Base-by-base conservation (phyloP, 1,140 invertebrate species). In the Temnothorax longispinosus region DNA sequence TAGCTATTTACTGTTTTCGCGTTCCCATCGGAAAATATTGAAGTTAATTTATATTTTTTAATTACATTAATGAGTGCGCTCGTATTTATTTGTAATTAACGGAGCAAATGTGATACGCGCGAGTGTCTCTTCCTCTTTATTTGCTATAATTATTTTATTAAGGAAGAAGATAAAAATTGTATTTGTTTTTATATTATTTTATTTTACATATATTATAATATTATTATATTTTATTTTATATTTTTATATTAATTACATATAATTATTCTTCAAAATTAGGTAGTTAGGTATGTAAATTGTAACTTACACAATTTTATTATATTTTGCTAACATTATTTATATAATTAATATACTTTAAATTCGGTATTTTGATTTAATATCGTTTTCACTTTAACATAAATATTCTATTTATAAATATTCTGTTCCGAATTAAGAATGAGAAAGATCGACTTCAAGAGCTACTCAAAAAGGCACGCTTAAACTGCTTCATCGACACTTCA, bases 51-150 rank as follows among this genome's bases (percentile, higher is more conserved):
- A 44, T 60, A 60, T 76, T 76, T 2, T 27, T 41, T 56, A 56
- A 56, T 56, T 3, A 27, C 27, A 41, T 56, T 56, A 38, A 56
- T 41, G n/a, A 21, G n/a, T 41, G n/a, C 2, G 2, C 11, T 7
- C 54, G 6, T 44, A 58, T 58, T 56, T 75, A 41, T 75, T 58
- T 75, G 13, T 56, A 74, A 74, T 74, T 74, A 72, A 54, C 27
- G 15, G 0, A 54, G 54, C 13, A 38, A 54, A 54, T 38, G 38
- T 38, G 38, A 41, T 41, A 41, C 38, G 6, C 6, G 38, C 38
- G 3, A 41, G 38, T 27, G 27, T 27, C 27, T 27, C 38, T 41
- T 41, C 6, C 38, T 41, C 38, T 41, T 41, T 6, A 41, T 15
- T 56, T 3, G 10, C 32, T 6, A 6, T 54, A 72, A 54, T 54